Percentiles rank a stretch among this genome's conserved stretches.
phyloP scores from a whole-genome alignment of 2,113 vertebrate genomes.

The Sus scrofa region T2T-Sscrofa CM000814.6:120124501-120125000 shows the following conservation, averaged over 20 bases:
- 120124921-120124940: background rate
- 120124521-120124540: background rate
- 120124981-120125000: background rate
- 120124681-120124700: no score
- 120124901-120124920: background rate
- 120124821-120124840: background rate
- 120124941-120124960: background rate
- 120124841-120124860: background rate
- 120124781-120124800: no score
- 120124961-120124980: background rate
- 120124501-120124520: background rate
- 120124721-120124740: no score
- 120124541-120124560: background rate
- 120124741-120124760: no score
- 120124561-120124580: background rate
- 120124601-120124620: background rate
- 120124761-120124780: no score
- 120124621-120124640: background rate
- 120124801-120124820: no score
- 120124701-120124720: no score
- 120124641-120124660: no score
- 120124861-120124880: background rate
- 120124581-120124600: background rate
- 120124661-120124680: no score
- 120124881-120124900: background rate